Evolutionary conservation across 2,113 vertebrate species (phyloP).

Genomic region (Phocoena sinus): DNA sequence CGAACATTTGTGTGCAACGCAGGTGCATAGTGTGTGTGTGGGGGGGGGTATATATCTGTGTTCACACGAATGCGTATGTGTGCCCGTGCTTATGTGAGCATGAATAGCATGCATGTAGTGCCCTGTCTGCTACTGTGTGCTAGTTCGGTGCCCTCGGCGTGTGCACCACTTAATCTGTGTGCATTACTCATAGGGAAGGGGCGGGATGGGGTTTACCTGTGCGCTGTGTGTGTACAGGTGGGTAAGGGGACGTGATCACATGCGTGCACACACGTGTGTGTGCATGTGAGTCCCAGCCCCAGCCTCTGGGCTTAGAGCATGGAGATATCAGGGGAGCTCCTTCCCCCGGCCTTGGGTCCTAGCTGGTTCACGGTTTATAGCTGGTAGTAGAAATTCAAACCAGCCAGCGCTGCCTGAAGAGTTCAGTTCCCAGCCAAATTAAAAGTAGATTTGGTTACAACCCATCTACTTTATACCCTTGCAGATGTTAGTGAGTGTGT

Average conservation of each 20-base stretch:
- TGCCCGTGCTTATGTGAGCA: background rate
- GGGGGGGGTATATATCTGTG: background rate
- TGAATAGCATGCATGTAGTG: accelerated
- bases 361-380: constrained; percentile 28
- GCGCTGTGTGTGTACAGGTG: background rate
- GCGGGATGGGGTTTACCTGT: background rate
- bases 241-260: background rate
- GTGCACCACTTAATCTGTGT: background rate
- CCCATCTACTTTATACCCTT: constrained; percentile 61
- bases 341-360: background rate
- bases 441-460: constrained; percentile 68
- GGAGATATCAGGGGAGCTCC: accelerated
- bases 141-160: background rate
- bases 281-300: accelerated
- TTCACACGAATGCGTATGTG: background rate
- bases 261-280: accelerated
- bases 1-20: background rate
- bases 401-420: constrained; percentile 40
- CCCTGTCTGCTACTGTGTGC: accelerated
- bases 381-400: constrained; percentile 62
- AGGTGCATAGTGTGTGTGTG: background rate
- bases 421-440: constrained; percentile 65
- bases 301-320: background rate
- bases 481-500: constrained; percentile 35
- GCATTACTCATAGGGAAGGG: accelerated